Base-by-base conservation (phyloP, 2,888 invertebrate genomes). In the Cheiracanthium punctorium region DNA sequence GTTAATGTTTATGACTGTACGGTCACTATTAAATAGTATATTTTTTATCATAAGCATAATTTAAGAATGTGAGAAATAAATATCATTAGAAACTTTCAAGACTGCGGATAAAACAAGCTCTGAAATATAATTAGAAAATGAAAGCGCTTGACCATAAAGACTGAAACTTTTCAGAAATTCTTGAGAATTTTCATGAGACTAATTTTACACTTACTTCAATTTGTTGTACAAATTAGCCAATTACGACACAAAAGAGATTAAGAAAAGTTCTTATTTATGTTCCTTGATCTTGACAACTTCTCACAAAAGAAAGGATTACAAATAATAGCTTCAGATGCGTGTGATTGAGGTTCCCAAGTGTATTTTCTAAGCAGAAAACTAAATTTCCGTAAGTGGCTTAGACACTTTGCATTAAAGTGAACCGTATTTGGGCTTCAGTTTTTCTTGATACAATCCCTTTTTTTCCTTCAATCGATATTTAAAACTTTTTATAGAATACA, bases 331-430 rank as follows among this genome's bases (percentile, higher is more conserved):
- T 33, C n/a, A 64, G 32, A 64, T 28, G 32, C 43, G 20, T 37
- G 71, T 64, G 76, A 52, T 37, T 24, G 32, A n/a, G 69, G 70
- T 75, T 82, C 82, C 52, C 72, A 28, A 65, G 71, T 33, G 71
- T 30, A 64, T 32, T 52, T n/a, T 10, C 20, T 20, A 64, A 82
- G 67, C 48, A 64, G 32, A 67, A 81, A 81, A 77, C 69, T 52
- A 74, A 74, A 74, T 75, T 82, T 75, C 30, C 58, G 69, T 75
- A 82, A 82, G 75, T 82, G 75, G 82, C 70, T 82, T 75, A 75
- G 75, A 75, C 70, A 75, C 75, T 70, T 82, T 82, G 75, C 70
- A 82, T 82, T 70, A 70, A 75, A 82, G 70, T 75, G 72, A 80
- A 64, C 74, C 64, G 58, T 74, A 37, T 64, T 64, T 74, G 17